Conservation (phyloP, 2,888 invertebrate species). For the Synanthedon andrenaeformis region DNA sequence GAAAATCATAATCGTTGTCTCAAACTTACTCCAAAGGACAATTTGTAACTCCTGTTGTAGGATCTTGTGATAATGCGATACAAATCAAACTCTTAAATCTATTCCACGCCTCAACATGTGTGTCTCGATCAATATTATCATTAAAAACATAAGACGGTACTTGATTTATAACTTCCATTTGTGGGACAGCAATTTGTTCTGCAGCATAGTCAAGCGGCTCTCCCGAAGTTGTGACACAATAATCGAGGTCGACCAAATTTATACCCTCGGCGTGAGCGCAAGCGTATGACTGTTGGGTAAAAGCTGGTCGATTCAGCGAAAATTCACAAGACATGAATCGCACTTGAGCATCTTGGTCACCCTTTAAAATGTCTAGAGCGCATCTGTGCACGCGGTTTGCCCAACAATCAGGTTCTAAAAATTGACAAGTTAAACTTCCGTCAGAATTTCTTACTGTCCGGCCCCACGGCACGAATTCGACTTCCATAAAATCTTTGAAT, state of each 20-base stretch:
- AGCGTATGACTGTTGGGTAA: conserved; percentile 23
- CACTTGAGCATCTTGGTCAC: conserved; percentile 35
- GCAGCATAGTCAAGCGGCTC: conserved; percentile 34
- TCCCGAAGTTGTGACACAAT: conserved; percentile 33
- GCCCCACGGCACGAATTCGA: conserved; percentile 60
- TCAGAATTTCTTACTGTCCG: conserved; percentile 27
- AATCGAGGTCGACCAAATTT: conserved; percentile 29
- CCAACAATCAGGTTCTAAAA: conserved; percentile 41
- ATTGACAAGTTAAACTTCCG: conserved; percentile 35
- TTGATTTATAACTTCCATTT: conserved; percentile 29
- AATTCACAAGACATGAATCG: conserved; percentile 55
- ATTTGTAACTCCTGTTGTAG: conserved; percentile 27
- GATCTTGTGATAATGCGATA: conserved; percentile 35
- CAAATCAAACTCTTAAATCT: conserved; percentile 35
- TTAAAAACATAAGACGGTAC: conserved; percentile 49
- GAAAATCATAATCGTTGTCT: too few relatives aligned
- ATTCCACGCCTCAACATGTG: conserved; percentile 19
- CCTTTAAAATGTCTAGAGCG: conserved; percentile 30
- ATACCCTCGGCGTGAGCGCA: conserved; percentile 41
- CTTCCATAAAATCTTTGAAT: conserved; percentile 36
- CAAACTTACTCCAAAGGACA: conserved; percentile 17
- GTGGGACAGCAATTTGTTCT: conserved; percentile 23
- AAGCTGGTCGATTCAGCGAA: conserved; percentile 25
- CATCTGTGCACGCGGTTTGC: conserved; percentile 56
- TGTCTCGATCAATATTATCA: conserved; percentile 16